Evolutionary conservation across 2,113 vertebrate genomes (phyloP), one percentile per base, ranked within the genome.

Genomic region (Gallinago paraguaiae): DNA sequence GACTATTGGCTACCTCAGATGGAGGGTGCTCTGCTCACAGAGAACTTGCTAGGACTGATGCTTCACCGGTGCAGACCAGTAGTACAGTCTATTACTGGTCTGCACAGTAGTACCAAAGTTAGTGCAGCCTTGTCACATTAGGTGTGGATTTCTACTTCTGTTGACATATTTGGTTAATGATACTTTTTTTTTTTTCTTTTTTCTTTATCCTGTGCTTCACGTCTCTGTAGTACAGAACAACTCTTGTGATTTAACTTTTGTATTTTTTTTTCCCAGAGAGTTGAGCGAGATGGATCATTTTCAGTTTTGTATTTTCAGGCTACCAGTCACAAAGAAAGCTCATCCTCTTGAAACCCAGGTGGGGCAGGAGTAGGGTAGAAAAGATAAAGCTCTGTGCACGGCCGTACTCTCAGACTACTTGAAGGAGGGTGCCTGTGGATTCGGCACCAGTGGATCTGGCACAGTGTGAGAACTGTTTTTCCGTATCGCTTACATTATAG

Each of bases 401-500:
- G 65, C 67, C 78, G 41, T 65, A 31, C 54, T 79, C 69, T 80
- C 80, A 75, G 79, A 22, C 54, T 70, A 50, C 50, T 86, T 41
- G 50, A 37, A 87, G 76, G 41, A 86, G 46, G 12, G 43, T 71
- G 82, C 60, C 48, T 39, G 54, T 82, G 63, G 59, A 91, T 92
- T 82, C 4, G 0, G 81, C 53, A 92, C 90, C 69, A 46, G 69
- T 93, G 94, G 83, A 79, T 65, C 65, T 79, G 86, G 74, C 91
- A 92, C 88, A 84, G 74, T 28, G 59, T 59, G 91, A 96, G 82
- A 96, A 91, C 53, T 74, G 71, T 60, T 94, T 92, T 88, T 74
- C 94, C 88, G 43, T 96, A 90, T 97, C 92, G 81, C 93, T 97
- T 94, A 95, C 88, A 75, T 94, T 95, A n/a, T 10, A 92, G 90